These are phyloP conservation scores for Calliphora vomitoria DNA, from an alignment of 2,888 invertebrate genomes.

Conservation along the genomic window DNA sequence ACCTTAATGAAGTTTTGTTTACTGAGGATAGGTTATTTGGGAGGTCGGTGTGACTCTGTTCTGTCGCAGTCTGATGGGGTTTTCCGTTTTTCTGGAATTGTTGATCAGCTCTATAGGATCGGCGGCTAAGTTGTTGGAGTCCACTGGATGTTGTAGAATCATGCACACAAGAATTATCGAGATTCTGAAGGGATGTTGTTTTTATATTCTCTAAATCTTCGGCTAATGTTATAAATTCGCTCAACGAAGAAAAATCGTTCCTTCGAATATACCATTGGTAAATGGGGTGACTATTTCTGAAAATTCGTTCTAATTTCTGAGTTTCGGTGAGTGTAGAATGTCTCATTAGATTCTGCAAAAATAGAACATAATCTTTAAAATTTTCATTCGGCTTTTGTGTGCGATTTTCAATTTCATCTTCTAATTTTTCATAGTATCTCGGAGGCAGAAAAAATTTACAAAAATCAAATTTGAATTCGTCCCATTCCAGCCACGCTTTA, in stretches of 20 bases:
- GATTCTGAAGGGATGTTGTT: not conserved
- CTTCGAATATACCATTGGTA: not conserved
- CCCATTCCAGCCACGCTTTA: no score
- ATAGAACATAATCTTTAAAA: no score
- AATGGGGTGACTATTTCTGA: not conserved
- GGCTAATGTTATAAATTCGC: not conserved
- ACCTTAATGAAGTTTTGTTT: not conserved
- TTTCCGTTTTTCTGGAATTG: not conserved
- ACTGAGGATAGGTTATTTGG: not conserved
- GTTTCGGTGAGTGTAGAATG: conserved; percentile 3
- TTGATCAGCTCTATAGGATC: no score
- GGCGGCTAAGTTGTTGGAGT: no score
- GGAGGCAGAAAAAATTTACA: no score
- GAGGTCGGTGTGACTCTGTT: not conserved
- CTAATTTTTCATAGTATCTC: no score
- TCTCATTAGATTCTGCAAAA: conserved; percentile 24
- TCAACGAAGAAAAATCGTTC: conserved; percentile 17
- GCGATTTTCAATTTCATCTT: no score
- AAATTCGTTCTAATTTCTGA: conserved; percentile 41
- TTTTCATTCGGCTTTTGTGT: no score
- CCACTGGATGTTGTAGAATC: not conserved
- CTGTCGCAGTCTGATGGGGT: not conserved
- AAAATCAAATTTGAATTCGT: no score
- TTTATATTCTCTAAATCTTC: no score
- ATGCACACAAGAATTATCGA: not conserved